A percentile compares a stretch with the other conserved stretches of the same genome.
These are phyloP conservation scores for Papilio xuthus DNA, from an alignment of 1,140 invertebrate genomes.

Conservation along the genomic window DNA sequence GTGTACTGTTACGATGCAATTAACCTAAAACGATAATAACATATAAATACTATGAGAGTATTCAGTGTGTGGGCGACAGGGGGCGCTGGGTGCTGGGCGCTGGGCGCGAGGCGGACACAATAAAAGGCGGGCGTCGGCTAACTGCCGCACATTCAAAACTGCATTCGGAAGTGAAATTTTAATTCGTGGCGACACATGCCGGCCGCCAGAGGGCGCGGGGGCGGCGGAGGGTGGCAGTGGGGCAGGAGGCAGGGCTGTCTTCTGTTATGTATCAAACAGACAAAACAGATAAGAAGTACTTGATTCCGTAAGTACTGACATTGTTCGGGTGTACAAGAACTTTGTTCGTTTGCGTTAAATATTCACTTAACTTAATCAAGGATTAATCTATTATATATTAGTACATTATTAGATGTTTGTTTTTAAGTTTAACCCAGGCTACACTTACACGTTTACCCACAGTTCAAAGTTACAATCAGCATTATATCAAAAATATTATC, in stretches of 20 bases:
- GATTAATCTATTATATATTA: not conserved
- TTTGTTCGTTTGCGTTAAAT: not conserved
- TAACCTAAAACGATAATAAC: not conserved
- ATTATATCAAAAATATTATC: not conserved
- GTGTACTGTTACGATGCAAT: not conserved
- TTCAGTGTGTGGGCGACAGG: not conserved
- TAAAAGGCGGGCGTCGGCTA: slow-evolving; percentile 28
- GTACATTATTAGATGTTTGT: not conserved
- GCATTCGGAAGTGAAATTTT: slow-evolving; percentile 68
- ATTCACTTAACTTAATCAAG: not conserved
- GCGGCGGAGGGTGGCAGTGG: slow-evolving; percentile 30
- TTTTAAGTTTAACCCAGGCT: not conserved
- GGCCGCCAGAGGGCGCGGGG: slow-evolving; percentile 38
- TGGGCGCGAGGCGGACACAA: not conserved
- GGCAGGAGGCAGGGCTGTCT: slow-evolving; percentile 25
- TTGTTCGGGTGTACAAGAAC: not conserved
- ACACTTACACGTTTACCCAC: no score
- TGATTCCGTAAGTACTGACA: not conserved
- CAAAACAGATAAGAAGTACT: not conserved
- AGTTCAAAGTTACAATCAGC: no score
- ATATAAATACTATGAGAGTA: not conserved
- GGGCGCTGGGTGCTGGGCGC: not conserved
- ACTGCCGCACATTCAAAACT: slow-evolving; percentile 52
- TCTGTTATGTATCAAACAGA: not conserved
- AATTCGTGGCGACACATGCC: slow-evolving; percentile 71